Base-by-base conservation (phyloP, 1,140 invertebrate genomes). In the Copidosoma floridanum region DNA sequence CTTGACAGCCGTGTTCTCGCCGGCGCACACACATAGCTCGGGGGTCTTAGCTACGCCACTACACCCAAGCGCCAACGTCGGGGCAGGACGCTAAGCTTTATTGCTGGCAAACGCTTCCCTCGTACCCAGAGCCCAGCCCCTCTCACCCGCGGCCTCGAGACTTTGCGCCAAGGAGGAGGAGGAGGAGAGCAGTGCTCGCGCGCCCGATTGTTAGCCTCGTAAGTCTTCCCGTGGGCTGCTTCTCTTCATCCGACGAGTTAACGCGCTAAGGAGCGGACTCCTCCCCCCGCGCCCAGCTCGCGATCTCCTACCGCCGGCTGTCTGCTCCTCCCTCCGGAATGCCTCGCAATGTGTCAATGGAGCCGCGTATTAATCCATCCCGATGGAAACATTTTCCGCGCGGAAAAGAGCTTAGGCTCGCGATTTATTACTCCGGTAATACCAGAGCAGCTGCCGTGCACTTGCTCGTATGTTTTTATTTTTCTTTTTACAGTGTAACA, bases 51-150 rank as follows among this genome's bases (percentile, higher is more conserved):
- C 3, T 35, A 2, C 52, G 27, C 29, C 48, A 24, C 21, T 40
- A 55, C 40, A 38, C 55, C 27, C 23, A 51, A 59, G 62, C 62
- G 58, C 59, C 57, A 43, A 37, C 56, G 54, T 41, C 61, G 57
- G 59, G 52, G 26, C 24, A 38, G 38, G 2, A 40, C 40, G 56
- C 56, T 67, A 69, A 69, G 65, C 65, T 66, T 67, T 67, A 67
- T 66, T 65, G 63, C 56, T 37, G 57, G 63, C 64, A 68, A 69
- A 67, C 64, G n/a, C n/a, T n/a, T n/a, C 27, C 20, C 16, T 35
- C 27, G 18, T 3, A 5, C 4, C 18, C 41, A 5, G 5, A 20
- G 41, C 18, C n/a, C n/a, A n/a, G n/a, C n/a, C n/a, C n/a, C n/a
- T n/a, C n/a, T n/a, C n/a, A n/a, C n/a, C n/a, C n/a, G n/a, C n/a